These are phyloP conservation scores for Falco peregrinus DNA, from an alignment of 2,797 vertebrate genomes.

Conservation along the genomic window DNA sequence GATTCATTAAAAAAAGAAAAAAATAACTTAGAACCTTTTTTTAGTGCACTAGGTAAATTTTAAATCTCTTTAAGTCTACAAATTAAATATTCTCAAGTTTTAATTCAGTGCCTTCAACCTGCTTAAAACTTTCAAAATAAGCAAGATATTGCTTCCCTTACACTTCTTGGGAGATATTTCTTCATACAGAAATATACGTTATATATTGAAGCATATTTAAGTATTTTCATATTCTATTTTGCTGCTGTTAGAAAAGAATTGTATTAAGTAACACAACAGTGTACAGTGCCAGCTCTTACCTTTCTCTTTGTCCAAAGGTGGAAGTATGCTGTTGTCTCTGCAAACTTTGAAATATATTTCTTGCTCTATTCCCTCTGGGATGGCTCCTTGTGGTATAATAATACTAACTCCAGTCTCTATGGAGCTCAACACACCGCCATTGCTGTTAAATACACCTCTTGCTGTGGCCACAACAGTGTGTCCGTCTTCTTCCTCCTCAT, in stretches of 20 bases:
- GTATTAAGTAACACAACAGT: background rate
- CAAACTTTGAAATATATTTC: conserved; percentile 99
- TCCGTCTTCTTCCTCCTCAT: conserved; percentile 96
- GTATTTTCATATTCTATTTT: background rate
- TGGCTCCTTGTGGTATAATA: conserved; percentile 98
- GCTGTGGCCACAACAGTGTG: conserved; percentile 98
- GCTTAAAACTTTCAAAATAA: background rate
- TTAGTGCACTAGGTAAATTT: background rate
- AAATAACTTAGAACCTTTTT: background rate
- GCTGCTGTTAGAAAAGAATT: background rate
- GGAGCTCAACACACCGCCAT: conserved; percentile 96
- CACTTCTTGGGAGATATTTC: background rate
- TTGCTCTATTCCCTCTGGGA: conserved; percentile 95
- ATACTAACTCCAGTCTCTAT: conserved; percentile 98
- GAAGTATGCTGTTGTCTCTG: conserved; percentile 98
- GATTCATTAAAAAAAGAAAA: background rate
- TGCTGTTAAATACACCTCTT: conserved; percentile 95
- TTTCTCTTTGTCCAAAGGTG: conserved; percentile 99
- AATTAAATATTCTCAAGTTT: background rate
- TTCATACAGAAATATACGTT: background rate
- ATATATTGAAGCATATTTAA: rapidly evolving
- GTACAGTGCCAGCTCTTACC: conserved; percentile 75
- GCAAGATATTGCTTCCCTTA: background rate
- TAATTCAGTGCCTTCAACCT: background rate
- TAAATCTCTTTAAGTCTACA: background rate